phyloP scores from a whole-genome alignment of 2,113 vertebrate genomes.

The Australoheros scitulus region DNA sequence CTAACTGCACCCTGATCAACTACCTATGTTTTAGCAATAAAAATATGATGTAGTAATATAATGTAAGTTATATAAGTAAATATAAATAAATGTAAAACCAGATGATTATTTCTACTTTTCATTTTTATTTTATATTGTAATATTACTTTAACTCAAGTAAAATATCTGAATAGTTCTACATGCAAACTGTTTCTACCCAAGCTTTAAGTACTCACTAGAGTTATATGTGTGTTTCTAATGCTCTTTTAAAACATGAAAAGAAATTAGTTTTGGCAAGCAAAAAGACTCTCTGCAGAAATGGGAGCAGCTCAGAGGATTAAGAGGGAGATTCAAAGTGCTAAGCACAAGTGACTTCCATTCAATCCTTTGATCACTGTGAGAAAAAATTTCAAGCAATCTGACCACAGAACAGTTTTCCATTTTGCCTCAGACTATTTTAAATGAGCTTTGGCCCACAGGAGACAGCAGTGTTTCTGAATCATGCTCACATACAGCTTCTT shows the following conservation, averaged over 20 bases:
- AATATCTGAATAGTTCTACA: neutral
- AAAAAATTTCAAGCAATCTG: too few species aligned
- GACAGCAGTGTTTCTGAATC: too few species aligned
- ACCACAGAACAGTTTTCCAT: too few species aligned
- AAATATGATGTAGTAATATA: neutral
- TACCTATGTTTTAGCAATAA: neutral
- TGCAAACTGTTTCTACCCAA: neutral
- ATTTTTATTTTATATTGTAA: neutral
- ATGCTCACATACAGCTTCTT: too few species aligned
- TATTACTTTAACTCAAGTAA: neutral
- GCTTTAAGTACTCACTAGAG: neutral
- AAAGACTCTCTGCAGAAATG: neutral
- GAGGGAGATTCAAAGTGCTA: neutral
- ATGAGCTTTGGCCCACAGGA: too few species aligned
- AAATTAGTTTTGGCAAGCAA: constrained; percentile 8
- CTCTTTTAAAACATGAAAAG: constrained; percentile 1
- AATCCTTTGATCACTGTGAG: neutral
- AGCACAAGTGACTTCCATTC: constrained; percentile 2
- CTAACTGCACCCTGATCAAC: neutral
- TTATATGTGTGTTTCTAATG: neutral
- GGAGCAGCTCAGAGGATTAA: constrained; percentile 11
- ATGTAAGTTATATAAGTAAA: too few species aligned
- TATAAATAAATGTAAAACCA: constrained; percentile 8
- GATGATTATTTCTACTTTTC: neutral
- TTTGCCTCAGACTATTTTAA: too few species aligned